Conservation (phyloP, 2,113 vertebrate genomes). For the Brachirus orientalis region DNA sequence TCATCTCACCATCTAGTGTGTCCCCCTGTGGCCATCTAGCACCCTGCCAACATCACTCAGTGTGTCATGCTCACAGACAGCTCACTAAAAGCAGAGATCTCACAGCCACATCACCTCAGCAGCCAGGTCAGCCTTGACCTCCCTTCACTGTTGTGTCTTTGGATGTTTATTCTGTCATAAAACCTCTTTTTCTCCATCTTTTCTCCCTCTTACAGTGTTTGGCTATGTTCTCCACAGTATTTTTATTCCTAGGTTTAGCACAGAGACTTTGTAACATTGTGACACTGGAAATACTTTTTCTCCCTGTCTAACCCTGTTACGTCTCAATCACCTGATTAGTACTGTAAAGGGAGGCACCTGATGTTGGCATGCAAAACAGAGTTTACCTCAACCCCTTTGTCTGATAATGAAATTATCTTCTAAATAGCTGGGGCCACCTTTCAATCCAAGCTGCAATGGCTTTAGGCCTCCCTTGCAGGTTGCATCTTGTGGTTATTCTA, state of each 20-base stretch:
- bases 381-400: constrained; percentile 30
- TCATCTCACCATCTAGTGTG: constrained; percentile 27
- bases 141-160: constrained; percentile 27
- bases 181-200: constrained; percentile 20
- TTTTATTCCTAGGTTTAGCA: constrained; percentile 40
- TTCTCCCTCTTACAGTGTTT: constrained; percentile 41
- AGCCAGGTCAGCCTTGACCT: constrained; percentile 32
- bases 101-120: constrained; percentile 48
- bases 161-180: constrained; percentile 37
- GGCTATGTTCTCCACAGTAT: constrained; percentile 36
- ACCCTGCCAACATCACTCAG: constrained; percentile 66
- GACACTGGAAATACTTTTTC: constrained; percentile 7
- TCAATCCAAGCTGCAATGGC: constrained; percentile 34
- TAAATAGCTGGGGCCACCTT: constrained; percentile 38
- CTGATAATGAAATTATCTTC: constrained; percentile 42
- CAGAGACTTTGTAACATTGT: constrained; percentile 4
- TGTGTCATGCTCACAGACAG: constrained; percentile 45
- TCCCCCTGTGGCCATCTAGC: constrained; percentile 46
- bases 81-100: constrained; percentile 60
- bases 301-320: constrained; percentile 25
- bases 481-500: constrained; percentile 28
- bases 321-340: constrained; percentile 35
- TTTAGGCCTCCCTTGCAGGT: constrained; percentile 20
- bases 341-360: constrained; percentile 34
- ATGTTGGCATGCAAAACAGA: constrained; percentile 52